Base-by-base conservation (phyloP, 2,113 vertebrate species). In the Tetraodon nigroviridis region DNA sequence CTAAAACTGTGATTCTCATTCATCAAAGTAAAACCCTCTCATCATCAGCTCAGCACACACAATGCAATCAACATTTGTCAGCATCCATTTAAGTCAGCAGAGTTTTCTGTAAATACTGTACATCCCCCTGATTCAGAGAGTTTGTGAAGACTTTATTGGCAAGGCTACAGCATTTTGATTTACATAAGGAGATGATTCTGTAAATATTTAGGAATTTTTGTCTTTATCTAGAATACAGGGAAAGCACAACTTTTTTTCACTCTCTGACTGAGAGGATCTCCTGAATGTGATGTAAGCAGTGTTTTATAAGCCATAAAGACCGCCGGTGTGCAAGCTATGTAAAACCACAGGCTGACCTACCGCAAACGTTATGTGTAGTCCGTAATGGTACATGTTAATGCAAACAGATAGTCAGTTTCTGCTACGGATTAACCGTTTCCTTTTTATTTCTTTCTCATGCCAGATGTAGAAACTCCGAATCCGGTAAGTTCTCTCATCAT, bases 141-240 rank as follows among this genome's bases (percentile, higher is more conserved):
- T 61, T 55, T 46, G 12, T 66, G 65, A 52, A 60, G 69, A 55
- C 69, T 81, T 76, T 65, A 59, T 64, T 76, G 81, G 70, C 84
- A 54, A 24, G 6, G 22, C 40, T n/a, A 0, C 0, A 44, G 49
- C 56, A 58, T 60, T 76, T 67, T 75, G 63, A 85, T 82, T 85
- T 79, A 81, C 74, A 45, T 16, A 11, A 61, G 55, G 52, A 68
- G 58, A 76, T 55, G 32, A 51, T 60, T 74, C 41, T 67, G 53
- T 81, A 86, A 89, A 89, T 84, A 84, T 87, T 89, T 82, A 67
- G 55, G 46, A 60, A 81, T 79, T 72, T 76, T 71, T 77, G 71
- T 85, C 76, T 73, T 51, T 40, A 56, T 73, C 69, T 59, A 21
- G 55, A 27, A 41, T 59, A 15, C 45, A 20, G 65, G 56, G 74